These are phyloP conservation scores for Phainopepla nitens DNA, from an alignment of 2,113 vertebrate genomes.

Conservation along the genomic window DNA sequence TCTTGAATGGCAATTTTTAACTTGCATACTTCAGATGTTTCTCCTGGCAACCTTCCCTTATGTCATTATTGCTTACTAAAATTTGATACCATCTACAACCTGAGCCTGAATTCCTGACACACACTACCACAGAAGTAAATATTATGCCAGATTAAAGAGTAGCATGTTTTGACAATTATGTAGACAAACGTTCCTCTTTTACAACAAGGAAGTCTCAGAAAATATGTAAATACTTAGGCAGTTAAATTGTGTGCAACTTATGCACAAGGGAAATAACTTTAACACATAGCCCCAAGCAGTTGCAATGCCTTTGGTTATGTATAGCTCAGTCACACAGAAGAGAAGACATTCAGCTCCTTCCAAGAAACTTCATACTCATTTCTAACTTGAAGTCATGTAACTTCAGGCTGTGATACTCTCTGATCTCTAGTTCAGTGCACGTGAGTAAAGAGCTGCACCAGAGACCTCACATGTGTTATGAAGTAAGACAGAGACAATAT, in stretches of 20 bases:
- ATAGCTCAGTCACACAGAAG: neutral
- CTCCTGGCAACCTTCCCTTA: constrained; percentile 12
- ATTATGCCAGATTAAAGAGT: constrained; percentile 28
- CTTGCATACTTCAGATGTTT: constrained; percentile 50
- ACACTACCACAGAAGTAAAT: constrained; percentile 19
- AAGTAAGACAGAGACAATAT: neutral
- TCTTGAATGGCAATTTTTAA: constrained; percentile 12
- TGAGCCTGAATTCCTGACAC: constrained; percentile 46
- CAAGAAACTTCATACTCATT: neutral
- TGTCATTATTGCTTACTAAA: constrained; percentile 60
- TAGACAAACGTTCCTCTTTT: constrained; percentile 17
- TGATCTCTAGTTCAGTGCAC: neutral
- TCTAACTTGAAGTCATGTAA: neutral
- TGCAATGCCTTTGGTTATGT: neutral
- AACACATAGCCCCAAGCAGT: neutral
- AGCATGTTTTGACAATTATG: constrained; percentile 49
- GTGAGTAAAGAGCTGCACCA: neutral
- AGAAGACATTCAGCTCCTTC: neutral
- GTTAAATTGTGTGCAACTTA: constrained; percentile 4
- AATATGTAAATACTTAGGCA: constrained; percentile 42
- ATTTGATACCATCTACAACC: constrained; percentile 44
- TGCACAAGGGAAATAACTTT: neutral
- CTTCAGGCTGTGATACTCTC: neutral
- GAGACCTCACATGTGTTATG: neutral
- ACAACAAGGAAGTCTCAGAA: constrained; percentile 41